These are phyloP conservation scores for Nemoura dubitans DNA, from an alignment of 2,888 invertebrate species.

Conservation along the genomic window DNA sequence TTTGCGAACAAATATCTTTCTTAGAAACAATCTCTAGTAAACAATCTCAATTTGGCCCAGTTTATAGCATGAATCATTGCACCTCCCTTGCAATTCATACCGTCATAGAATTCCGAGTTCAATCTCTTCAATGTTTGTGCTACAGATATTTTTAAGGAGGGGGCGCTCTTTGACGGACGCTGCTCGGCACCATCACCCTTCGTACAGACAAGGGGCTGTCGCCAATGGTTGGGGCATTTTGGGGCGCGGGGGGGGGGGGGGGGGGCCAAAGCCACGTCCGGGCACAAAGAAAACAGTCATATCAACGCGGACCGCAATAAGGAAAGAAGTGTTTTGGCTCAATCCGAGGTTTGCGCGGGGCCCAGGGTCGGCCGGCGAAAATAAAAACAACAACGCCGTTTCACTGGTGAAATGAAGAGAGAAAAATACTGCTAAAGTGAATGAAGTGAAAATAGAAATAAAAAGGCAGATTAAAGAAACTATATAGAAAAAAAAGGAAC, in stretches of 20 bases:
- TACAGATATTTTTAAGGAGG: background rate
- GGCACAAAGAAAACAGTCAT: conserved; percentile 19
- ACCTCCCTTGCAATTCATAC: background rate
- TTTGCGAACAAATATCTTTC: background rate
- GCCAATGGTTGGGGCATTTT: too few species aligned
- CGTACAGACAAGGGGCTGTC: background rate
- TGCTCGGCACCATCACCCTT: background rate
- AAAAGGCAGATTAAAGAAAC: conserved; percentile 40
- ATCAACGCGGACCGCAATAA: conserved; percentile 39
- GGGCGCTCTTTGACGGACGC: background rate
- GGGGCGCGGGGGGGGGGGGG: too few species aligned
- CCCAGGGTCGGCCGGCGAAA: background rate
- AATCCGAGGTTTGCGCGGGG: background rate
- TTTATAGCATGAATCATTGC: background rate
- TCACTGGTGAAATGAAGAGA: conserved; percentile 26
- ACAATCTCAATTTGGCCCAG: background rate
- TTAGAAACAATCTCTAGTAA: background rate
- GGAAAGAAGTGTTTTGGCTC: conserved; percentile 46
- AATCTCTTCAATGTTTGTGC: background rate
- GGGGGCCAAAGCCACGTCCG: background rate
- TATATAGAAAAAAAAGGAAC: background rate
- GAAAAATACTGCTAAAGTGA: conserved; percentile 45
- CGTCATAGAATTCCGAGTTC: background rate
- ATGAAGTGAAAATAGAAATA: conserved; percentile 49
- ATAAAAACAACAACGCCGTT: conserved; percentile 21